Base-by-base conservation (phyloP, 2,113 vertebrate genomes). In the Microcebus griseorufus region DNA sequence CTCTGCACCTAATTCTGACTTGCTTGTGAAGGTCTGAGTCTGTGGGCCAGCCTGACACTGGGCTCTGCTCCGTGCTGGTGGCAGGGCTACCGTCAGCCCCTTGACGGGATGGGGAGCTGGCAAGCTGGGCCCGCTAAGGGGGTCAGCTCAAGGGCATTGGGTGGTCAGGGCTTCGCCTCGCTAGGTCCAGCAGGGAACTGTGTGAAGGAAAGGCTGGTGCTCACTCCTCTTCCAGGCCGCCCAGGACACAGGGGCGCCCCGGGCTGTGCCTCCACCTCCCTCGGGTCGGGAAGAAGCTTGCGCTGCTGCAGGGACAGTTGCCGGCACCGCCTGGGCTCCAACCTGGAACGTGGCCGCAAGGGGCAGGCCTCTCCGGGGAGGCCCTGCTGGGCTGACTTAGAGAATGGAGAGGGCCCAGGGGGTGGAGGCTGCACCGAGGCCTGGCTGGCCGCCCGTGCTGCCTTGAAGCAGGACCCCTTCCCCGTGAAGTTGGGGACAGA, bases 81-180 rank as follows among this genome's bases (percentile, higher is more conserved):
- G 13, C n/a, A 5, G 23, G 45, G 37, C 37, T 73, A 55, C 37
- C 7, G 6, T 5, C 0, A 5, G 34, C 39, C 48, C 16, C 27
- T 14, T 0, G 5, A 18, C 45, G 12, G 58, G 34, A n/a, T 0
- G 0, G 9, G 18, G 55, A 9, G 69, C 17, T n/a, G 2, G 55
- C 55, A 58, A 58, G 55, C 55, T 22, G 22, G 55, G 55, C 55
- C 55, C 6, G 6, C 18, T 6, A 6, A 20, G 18, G 5, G 8
- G 14, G 22, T 17, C n/a, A 25, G 79, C 53, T 70, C 70, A 34
- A 45, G 8, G 42, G 34, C 6, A 6, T 12, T 0, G 17, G 53
- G 53, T 17, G 29, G 12, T 69, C 45, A 32, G 6, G 32, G 51
- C 23, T 23, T 29, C 34, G 34, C 16, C 32, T 39, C 27, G 18